Evolutionary conservation across 2,888 invertebrate genomes (phyloP), one percentile per base, ranked within the genome.

Genomic region (Micoletzkya japonica): DNA sequence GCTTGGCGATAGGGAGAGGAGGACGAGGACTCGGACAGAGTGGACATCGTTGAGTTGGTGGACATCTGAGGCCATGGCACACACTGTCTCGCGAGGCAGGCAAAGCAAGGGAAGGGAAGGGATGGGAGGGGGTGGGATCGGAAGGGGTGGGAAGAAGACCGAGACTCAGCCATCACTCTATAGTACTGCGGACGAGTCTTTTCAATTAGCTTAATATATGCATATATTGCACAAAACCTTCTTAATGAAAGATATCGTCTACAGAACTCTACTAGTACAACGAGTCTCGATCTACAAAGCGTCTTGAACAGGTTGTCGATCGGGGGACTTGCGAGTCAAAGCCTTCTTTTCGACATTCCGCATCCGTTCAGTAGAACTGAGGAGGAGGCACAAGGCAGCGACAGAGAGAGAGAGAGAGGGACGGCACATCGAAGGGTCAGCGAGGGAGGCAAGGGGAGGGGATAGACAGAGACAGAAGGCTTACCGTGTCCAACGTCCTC

Each of bases 11-110:
- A 20, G 26, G 39, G 44, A 54, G 34, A 36, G 7, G 39, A 34
- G 17, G 67, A 57, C 20, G 70, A 73, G 10, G 57, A 66, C n/a
- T 67, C 75, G 10, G 72, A 68, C 10, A 75, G 68, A 30, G 73
- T 73, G 54, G 80, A 79, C 30, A 74, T 67, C 30, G 78, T 72
- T 24, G 80, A 81, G n/a, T 79, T 76, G 70, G 80, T 75, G 50
- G 80, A 81, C 74, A 82, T 80, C 82, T 82, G 73, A 44, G 14
- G n/a, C n/a, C n/a, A n/a, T n/a, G n/a, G n/a, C n/a, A n/a, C n/a
- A n/a, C n/a, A n/a, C n/a, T n/a, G n/a, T n/a, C n/a, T n/a, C n/a
- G n/a, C n/a, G n/a, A n/a, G n/a, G n/a, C n/a, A n/a, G n/a, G n/a
- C n/a, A n/a, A n/a, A n/a, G n/a, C n/a, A n/a, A n/a, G n/a, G 44